Percentiles rank a stretch among this genome's conserved stretches.
Evolutionary conservation across 2,113 vertebrate genomes (phyloP).

Genomic region (Callocephalon fimbriatum): DNA sequence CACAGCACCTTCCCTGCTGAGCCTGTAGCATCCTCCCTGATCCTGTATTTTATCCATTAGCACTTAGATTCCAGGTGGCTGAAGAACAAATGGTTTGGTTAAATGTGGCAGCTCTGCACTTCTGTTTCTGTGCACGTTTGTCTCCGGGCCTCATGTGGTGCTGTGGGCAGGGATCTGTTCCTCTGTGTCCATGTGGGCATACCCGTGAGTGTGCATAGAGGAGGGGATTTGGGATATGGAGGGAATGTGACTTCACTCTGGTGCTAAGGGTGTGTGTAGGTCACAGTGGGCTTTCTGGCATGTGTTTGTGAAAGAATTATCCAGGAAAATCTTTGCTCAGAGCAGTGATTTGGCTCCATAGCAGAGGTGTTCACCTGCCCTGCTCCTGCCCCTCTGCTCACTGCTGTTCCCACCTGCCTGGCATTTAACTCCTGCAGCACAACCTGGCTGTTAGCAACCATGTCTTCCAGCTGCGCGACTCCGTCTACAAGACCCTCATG

Average conservation of each 20-base stretch:
- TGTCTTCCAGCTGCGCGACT: slow-evolving; percentile 94
- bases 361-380: neutral
- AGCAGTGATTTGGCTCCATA: neutral
- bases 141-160: rapidly evolving
- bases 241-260: too few species aligned
- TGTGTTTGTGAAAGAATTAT: neutral
- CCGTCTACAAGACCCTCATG: slow-evolving; percentile 95
- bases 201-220: neutral
- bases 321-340: neutral
- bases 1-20: neutral
- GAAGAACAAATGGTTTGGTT: neutral
- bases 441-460: slow-evolving; percentile 88
- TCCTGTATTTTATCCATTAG: neutral
- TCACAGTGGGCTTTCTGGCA: neutral
- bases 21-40: neutral
- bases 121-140: neutral
- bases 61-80: neutral
- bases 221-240: neutral
- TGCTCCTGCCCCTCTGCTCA: neutral
- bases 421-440: neutral
- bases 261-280: neutral
- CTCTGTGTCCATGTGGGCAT: too few species aligned
- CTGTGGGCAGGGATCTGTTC: rapidly evolving
- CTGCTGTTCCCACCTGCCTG: neutral
- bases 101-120: neutral